Conservation (phyloP, 1,140 invertebrate genomes). For the Bombus superbus region DNA sequence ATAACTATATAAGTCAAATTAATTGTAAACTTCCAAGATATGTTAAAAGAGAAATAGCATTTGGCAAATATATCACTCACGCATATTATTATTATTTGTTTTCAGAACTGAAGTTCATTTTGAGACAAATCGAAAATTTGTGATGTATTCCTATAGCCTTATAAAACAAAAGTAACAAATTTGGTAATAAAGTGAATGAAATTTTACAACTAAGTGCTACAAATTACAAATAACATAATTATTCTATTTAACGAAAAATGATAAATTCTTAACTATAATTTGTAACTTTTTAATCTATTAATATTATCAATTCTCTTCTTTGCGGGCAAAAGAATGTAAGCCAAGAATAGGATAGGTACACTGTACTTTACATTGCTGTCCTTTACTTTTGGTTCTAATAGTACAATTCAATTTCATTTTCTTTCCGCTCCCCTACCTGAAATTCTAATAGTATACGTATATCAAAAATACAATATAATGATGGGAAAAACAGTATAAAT, state of each 20-base stretch:
- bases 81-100: background rate
- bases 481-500: no score
- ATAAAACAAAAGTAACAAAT: background rate
- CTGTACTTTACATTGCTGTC: no score
- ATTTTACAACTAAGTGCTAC: background rate
- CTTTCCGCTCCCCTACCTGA: no score
- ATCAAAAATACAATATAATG: no score
- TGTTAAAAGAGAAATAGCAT: background rate
- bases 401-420: no score
- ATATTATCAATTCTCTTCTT: no score
- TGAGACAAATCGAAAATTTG: background rate
- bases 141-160: background rate
- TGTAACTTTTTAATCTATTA: no score
- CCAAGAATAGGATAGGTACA: no score
- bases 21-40: conserved; percentile 1
- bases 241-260: background rate
- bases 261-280: background rate
- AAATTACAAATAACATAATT: background rate
- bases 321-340: background rate
- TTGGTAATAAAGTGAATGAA: background rate
- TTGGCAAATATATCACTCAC: background rate
- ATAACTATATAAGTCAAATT: background rate
- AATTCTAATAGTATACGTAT: no score
- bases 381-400: no score
- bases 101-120: background rate